Evolutionary conservation across 2,888 invertebrate species (phyloP).

Genomic region (Cosmorhoe ocellata): DNA sequence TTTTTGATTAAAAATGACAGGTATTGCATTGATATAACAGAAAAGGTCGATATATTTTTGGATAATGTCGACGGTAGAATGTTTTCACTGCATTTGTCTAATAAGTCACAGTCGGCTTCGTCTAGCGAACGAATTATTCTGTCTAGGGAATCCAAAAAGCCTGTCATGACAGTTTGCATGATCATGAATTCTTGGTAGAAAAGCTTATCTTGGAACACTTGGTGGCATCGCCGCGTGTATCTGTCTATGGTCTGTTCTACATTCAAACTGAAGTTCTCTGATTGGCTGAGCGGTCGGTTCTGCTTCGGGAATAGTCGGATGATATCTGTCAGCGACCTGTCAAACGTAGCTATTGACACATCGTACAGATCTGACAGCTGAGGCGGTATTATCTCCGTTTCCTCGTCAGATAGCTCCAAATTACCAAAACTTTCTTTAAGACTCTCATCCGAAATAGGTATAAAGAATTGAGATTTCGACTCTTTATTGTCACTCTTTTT

Average conservation of each 20-base stretch:
- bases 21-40: constrained; percentile 73
- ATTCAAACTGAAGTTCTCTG: constrained; percentile 70
- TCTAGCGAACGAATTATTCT: constrained; percentile 59
- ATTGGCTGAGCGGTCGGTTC: constrained; percentile 72
- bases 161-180: constrained; percentile 63
- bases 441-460: constrained; percentile 66
- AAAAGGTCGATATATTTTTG: constrained; percentile 67
- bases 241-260: constrained; percentile 73
- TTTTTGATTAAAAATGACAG: constrained; percentile 76
- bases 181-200: constrained; percentile 73
- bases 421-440: constrained; percentile 67
- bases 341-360: constrained; percentile 54
- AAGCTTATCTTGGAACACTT: constrained; percentile 76
- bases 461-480: constrained; percentile 77
- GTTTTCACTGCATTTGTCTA: constrained; percentile 69
- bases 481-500: constrained; percentile 71
- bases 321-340: constrained; percentile 66
- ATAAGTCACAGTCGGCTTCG: constrained; percentile 66
- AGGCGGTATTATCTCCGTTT: constrained; percentile 59
- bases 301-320: constrained; percentile 74
- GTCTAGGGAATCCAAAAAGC: constrained; percentile 57
- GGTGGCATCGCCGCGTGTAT: constrained; percentile 73
- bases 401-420: constrained; percentile 65
- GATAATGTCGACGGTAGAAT: constrained; percentile 60
- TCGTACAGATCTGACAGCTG: constrained; percentile 65